These are phyloP conservation scores for Sympetrum striolatum DNA, from an alignment of 2,888 invertebrate species.

Conservation along the genomic window DNA sequence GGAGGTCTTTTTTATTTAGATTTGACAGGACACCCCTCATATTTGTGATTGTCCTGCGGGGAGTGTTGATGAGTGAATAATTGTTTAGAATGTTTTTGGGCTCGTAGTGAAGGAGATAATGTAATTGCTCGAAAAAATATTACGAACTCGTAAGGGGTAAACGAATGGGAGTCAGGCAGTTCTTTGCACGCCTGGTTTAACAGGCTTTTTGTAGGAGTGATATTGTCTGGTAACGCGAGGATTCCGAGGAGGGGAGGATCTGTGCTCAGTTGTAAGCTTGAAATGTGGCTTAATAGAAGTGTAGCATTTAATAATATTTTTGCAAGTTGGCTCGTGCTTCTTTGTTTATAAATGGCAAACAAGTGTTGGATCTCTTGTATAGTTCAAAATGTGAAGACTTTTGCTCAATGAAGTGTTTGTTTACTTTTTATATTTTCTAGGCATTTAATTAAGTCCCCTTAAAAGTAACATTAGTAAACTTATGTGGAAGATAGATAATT, in stretches of 20 bases:
- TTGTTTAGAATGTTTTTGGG: neutral
- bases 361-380: slow-evolving; percentile 20
- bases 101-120: neutral
- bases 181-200: neutral
- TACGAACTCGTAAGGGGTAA: neutral
- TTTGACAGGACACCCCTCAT: slow-evolving; percentile 21
- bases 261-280: slow-evolving; percentile 34
- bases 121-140: neutral
- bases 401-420: slow-evolving; percentile 38
- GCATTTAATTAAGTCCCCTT: neutral
- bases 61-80: slow-evolving; percentile 24
- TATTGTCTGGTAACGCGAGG: neutral
- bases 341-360: neutral
- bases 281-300: neutral
- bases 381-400: slow-evolving; percentile 4
- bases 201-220: neutral
- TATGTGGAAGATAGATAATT: neutral
- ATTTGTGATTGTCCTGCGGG: neutral
- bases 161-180: slow-evolving; percentile 37
- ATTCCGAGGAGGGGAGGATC: slow-evolving; percentile 21
- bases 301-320: neutral
- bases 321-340: slow-evolving; percentile 13
- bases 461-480: neutral
- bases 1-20: neutral
- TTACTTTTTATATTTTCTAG: slow-evolving; percentile 8